These are phyloP conservation scores for Hypomesus transpacificus DNA, from an alignment of 2,113 vertebrate genomes.

Conservation along the genomic window DNA sequence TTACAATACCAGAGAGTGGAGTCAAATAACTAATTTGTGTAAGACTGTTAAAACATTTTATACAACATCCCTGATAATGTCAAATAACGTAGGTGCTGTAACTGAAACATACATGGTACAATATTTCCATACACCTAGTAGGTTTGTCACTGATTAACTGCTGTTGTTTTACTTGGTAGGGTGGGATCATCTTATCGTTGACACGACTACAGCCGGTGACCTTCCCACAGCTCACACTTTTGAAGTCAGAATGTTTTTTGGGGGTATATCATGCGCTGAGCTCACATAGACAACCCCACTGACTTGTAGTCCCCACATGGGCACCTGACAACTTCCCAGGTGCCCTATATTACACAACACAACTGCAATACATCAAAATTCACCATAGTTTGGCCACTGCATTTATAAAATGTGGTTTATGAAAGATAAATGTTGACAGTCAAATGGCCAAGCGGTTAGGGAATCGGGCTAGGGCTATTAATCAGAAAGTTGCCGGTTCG, in stretches of 20 bases:
- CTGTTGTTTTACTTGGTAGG: slow-evolving; percentile 16
- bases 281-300: not conserved
- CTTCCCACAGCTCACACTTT: slow-evolving; percentile 32
- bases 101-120: too few relatives aligned
- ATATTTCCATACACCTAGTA: too few relatives aligned
- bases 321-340: slow-evolving; percentile 25
- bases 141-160: slow-evolving; percentile 24
- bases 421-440: too few relatives aligned
- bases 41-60: too few relatives aligned
- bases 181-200: slow-evolving; percentile 22
- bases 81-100: too few relatives aligned
- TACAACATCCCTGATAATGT: too few relatives aligned
- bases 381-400: not conserved
- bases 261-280: not conserved
- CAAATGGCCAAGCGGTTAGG: too few relatives aligned
- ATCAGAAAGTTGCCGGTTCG: too few relatives aligned
- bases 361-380: not conserved
- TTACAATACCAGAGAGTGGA: too few relatives aligned
- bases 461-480: too few relatives aligned
- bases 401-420: too few relatives aligned
- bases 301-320: not conserved
- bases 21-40: too few relatives aligned
- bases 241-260: slow-evolving; percentile 18
- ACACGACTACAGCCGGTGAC: slow-evolving; percentile 28
- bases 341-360: not conserved